These are phyloP conservation scores for Dolichomitus sp. DNA, from an alignment of 2,888 invertebrate species.

Conservation along the genomic window DNA sequence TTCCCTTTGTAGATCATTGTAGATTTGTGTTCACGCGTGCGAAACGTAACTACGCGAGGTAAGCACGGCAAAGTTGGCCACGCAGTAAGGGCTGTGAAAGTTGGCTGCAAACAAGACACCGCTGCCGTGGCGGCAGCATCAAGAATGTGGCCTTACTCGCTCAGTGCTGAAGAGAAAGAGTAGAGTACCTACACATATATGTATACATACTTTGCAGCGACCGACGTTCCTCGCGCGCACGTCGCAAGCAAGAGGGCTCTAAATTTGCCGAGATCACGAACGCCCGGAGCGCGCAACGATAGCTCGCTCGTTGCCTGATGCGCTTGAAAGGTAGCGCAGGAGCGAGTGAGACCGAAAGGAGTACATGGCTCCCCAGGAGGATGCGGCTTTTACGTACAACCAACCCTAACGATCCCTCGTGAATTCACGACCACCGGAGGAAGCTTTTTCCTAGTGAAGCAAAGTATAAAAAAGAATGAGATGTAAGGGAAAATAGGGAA, in stretches of 20 bases:
- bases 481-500: constrained; percentile 5
- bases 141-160: constrained; percentile 27
- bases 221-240: constrained; percentile 28
- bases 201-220: constrained; percentile 11
- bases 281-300: constrained; percentile 61
- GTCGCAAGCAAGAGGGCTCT: constrained; percentile 37
- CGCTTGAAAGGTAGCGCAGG: constrained; percentile 30
- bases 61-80: background rate
- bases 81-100: constrained; percentile 23
- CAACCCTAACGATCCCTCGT: constrained; percentile 62
- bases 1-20: too few species aligned
- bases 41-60: constrained; percentile 14
- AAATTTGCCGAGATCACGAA: constrained; percentile 65
- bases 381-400: constrained; percentile 47
- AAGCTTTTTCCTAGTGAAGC: constrained; percentile 33
- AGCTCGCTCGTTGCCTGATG: constrained; percentile 51
- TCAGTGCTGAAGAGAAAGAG: constrained; percentile 21
- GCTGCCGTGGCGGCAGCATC: constrained; percentile 9
- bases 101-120: constrained; percentile 20
- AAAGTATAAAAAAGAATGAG: constrained; percentile 45
- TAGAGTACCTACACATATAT: constrained; percentile 16
- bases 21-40: constrained; percentile 6
- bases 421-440: constrained; percentile 52
- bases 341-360: background rate
- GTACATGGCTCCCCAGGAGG: constrained; percentile 51